Base-by-base conservation (phyloP, 2,113 vertebrate species). In the Nannospalax galili region DNA sequence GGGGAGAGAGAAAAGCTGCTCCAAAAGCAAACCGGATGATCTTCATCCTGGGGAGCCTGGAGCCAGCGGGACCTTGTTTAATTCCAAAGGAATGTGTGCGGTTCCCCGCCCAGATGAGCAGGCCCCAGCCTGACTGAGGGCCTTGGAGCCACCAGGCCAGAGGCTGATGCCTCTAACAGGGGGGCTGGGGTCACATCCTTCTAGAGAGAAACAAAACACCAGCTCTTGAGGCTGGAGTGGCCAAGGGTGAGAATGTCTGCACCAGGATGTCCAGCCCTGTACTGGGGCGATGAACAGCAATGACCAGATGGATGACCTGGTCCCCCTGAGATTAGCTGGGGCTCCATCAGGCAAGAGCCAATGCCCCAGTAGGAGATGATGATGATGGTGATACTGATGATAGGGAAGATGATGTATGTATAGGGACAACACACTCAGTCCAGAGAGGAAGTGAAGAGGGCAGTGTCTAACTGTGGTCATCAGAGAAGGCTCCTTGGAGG, bases 41-140 rank as follows among this genome's bases (percentile, higher is more conserved):
- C 22, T 10, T 93, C 60, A n/a, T n/a, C 22, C 94, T 65, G 92
- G 67, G 88, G 90, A 84, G 93, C 69, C 87, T 62, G 64, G 91
- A 95, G 86, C 79, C 70, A 30, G 90, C 4, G 10, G 90, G 74
- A 20, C 91, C 92, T 95, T 95, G 93, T 92, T 97, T 97, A 93
- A 95, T 96, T 97, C 93, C 42, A 65, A 81, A 96, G 88, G 97
- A 96, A 97, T 94, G 94, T 74, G 93, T 30, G 20, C 0, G 19
- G 96, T 86, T 84, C 93, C 48, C 78, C 48, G 1, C 95, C 95
- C 87, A 70, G 88, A 3, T 1, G 90, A 84, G 93, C 96, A 97
- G 97, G 96, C 93, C 80, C 67, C 45, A 62, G 93, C 95, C 84
- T 95, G 94, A 91, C 87, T 12, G 22, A 88, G n/a, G 84, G 93